phyloP scores from a whole-genome alignment of 2,797 vertebrate species.

The Rhinella marina region DNA sequence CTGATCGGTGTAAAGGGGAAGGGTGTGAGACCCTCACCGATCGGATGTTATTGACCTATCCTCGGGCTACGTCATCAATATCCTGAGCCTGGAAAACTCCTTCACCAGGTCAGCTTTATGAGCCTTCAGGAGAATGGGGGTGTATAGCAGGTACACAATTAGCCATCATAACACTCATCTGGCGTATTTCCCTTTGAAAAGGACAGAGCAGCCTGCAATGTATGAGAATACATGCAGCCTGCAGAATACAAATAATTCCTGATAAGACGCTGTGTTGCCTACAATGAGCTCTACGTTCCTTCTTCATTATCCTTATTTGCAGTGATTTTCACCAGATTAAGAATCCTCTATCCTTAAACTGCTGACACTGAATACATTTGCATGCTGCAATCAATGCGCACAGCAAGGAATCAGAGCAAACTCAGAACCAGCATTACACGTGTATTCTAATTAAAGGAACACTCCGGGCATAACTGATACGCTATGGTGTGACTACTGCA shows the following conservation, averaged over 20 bases:
- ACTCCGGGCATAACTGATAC: neutral
- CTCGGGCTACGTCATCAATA: no score
- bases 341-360: neutral
- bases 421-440: neutral
- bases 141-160: no score
- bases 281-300: neutral
- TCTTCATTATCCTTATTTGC: neutral
- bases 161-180: no score
- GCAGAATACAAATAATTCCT: neutral
- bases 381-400: neutral
- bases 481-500: neutral
- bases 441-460: slow-evolving; percentile 1
- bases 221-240: no score
- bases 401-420: neutral
- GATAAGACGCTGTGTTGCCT: neutral
- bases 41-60: no score
- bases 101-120: no score
- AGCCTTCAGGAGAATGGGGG: no score
- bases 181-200: no score
- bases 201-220: no score
- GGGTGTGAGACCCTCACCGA: no score
- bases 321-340: neutral
- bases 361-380: neutral
- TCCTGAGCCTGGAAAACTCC: no score
- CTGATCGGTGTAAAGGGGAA: no score